Percentiles rank a stretch among this genome's conserved stretches.
phyloP scores from a whole-genome alignment of 2,888 invertebrate genomes.

The Aelia acuminata region DNA sequence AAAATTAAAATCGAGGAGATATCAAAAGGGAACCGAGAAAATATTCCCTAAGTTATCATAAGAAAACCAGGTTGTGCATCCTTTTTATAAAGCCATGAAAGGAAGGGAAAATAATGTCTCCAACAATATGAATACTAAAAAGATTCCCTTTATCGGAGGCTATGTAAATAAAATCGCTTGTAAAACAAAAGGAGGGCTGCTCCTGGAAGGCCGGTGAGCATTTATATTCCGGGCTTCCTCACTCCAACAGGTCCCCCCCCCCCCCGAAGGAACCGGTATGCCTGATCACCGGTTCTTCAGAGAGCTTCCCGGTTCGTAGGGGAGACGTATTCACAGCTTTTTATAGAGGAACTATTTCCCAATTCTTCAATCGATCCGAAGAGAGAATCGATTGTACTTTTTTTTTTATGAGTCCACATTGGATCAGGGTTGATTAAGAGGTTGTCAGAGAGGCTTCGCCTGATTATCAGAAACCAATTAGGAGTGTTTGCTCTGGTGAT shows the following conservation, averaged over 20 bases:
- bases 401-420: not conserved
- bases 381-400: not conserved
- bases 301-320: not conserved
- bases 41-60: not conserved
- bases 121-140: conserved; percentile 20
- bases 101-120: not conserved
- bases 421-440: conserved; percentile 18
- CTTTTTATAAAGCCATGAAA: not conserved
- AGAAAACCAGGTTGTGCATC: not conserved
- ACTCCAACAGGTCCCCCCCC: not conserved
- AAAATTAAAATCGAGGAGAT: too few relatives aligned
- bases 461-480: not conserved
- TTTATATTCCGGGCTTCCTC: conserved; percentile 7
- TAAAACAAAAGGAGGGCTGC: not conserved
- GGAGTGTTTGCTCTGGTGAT: not conserved
- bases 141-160: conserved; percentile 17
- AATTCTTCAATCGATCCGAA: not conserved
- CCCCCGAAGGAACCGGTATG: too few relatives aligned
- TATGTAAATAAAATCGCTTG: conserved; percentile 3
- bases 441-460: not conserved
- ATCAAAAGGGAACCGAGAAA: too few relatives aligned
- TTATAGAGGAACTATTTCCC: not conserved
- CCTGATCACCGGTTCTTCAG: too few relatives aligned
- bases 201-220: not conserved
- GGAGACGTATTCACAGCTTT: not conserved